Percentiles rank a stretch among this genome's conserved stretches.
Conservation (phyloP, 2,113 vertebrate species). For the Oreotrochilus melanogaster region DNA sequence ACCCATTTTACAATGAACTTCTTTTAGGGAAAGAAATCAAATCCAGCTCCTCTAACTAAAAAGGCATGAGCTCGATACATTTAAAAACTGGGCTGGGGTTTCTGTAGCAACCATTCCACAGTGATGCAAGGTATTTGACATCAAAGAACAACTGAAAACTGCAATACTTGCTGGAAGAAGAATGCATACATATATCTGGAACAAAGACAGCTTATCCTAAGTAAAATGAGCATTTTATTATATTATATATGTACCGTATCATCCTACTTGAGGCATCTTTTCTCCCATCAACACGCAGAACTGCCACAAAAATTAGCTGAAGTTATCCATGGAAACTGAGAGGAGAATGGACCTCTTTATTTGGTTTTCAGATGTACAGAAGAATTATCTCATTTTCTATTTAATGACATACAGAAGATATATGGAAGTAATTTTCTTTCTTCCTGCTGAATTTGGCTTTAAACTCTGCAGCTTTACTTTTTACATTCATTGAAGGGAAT, state of each 20-base stretch:
- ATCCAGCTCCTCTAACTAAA: constrained; percentile 18
- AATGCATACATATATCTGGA: constrained; percentile 17
- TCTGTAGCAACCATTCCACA: constrained; percentile 56
- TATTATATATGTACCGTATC: constrained; percentile 14
- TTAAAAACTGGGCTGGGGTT: constrained; percentile 37
- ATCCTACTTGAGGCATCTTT: constrained; percentile 59
- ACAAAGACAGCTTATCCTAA: constrained; percentile 1
- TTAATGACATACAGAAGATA: constrained; percentile 69
- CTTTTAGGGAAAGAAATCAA: constrained; percentile 38
- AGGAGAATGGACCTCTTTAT: constrained; percentile 48
- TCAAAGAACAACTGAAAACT: constrained; percentile 57
- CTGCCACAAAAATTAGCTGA: constrained; percentile 56
- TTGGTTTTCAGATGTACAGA: constrained; percentile 44
- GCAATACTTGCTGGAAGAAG: constrained; percentile 25
- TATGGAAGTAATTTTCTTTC: constrained; percentile 71
- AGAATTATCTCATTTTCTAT: constrained; percentile 72
- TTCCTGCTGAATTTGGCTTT: constrained; percentile 68
- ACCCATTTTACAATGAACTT: constrained; percentile 33
- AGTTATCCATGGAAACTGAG: constrained; percentile 13
- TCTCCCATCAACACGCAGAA: not conserved
- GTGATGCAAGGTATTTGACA: constrained; percentile 43
- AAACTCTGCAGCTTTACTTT: constrained; percentile 41
- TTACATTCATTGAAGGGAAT: constrained; percentile 29
- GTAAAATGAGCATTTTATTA: constrained; percentile 23
- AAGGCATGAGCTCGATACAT: constrained; percentile 24